Evolutionary conservation across 2,888 invertebrate species (phyloP).

Genomic region (Ferdinandea cuprea): DNA sequence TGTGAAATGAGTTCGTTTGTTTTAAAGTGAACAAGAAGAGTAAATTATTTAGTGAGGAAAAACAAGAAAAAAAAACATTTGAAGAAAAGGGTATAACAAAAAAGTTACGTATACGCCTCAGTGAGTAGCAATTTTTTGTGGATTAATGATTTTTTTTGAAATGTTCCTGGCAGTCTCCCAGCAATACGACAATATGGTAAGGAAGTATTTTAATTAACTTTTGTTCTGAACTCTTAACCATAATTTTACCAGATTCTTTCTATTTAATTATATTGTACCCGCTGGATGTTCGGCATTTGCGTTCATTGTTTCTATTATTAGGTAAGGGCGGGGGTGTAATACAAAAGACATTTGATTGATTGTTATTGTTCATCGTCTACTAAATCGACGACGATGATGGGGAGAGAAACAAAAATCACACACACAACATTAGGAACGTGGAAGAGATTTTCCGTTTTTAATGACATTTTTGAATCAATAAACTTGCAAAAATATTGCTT

Average conservation of each 20-base stretch:
- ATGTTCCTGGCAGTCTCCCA: slow-evolving; percentile 38
- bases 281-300: background rate
- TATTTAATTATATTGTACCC: background rate
- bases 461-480: background rate
- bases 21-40: background rate
- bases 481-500: background rate
- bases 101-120: slow-evolving; percentile 48
- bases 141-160: slow-evolving; percentile 27
- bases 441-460: background rate
- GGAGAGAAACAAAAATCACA: background rate
- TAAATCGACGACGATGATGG: background rate
- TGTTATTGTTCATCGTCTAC: background rate
- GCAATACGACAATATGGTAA: slow-evolving; percentile 56
- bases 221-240: background rate
- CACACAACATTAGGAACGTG: background rate
- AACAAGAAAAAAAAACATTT: background rate
- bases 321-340: background rate
- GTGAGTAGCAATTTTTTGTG: slow-evolving; percentile 20
- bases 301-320: slow-evolving; percentile 4
- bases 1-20: slow-evolving; percentile 19
- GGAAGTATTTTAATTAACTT: slow-evolving; percentile 13
- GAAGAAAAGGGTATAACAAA: background rate
- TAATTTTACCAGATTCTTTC: background rate
- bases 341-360: slow-evolving; percentile 20
- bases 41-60: too few species aligned